These are phyloP conservation scores for Dromas ardeola DNA, from an alignment of 2,113 vertebrate species.

Conservation along the genomic window DNA sequence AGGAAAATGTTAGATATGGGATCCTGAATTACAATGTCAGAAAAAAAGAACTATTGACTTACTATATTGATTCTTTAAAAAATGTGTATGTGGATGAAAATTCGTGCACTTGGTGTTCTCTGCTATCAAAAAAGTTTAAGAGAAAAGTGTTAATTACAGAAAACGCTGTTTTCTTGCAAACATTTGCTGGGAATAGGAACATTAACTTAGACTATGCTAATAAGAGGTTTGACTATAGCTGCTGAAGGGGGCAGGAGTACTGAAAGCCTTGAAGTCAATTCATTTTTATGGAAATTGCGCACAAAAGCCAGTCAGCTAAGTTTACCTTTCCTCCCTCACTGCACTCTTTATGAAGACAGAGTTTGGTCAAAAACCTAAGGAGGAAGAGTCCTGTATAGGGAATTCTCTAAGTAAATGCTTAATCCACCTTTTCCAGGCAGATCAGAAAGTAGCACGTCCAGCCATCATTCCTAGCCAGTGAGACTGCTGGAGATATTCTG, in stretches of 20 bases:
- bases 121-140: neutral
- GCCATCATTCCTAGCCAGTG: neutral
- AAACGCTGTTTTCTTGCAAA: neutral
- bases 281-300: neutral
- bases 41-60: conserved; percentile 27
- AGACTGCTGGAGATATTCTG: neutral
- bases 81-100: neutral
- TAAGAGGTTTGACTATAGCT: neutral
- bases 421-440: neutral
- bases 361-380: neutral
- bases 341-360: neutral
- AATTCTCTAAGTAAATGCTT: neutral
- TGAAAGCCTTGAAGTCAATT: neutral
- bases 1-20: neutral
- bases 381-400: neutral
- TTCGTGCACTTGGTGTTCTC: neutral
- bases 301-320: neutral
- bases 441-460: neutral
- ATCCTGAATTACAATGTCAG: neutral
- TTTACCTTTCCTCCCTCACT: neutral
- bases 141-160: neutral
- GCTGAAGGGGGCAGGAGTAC: neutral
- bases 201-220: neutral
- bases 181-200: neutral
- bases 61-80: neutral